These are phyloP conservation scores for Murina feae DNA, from an alignment of 2,113 vertebrate genomes.

Conservation along the genomic window DNA sequence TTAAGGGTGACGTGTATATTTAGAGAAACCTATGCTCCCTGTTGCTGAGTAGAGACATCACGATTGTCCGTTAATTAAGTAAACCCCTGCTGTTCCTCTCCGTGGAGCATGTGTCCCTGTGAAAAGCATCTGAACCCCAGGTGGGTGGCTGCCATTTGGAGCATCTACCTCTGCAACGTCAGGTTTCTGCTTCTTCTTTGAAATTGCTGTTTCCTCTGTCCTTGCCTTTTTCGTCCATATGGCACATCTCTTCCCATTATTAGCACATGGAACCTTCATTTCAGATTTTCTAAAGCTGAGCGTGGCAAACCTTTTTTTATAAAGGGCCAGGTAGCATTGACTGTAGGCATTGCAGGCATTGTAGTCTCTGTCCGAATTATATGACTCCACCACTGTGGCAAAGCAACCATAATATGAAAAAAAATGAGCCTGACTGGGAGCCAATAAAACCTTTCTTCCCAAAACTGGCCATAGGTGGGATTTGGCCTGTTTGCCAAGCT, in stretches of 20 bases:
- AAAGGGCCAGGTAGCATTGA: neutral
- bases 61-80: conserved; percentile 20
- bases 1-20: neutral
- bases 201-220: neutral
- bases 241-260: neutral
- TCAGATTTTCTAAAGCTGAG: neutral
- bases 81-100: neutral
- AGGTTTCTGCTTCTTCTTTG: neutral
- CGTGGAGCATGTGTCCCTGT: accelerated
- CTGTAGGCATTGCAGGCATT: neutral
- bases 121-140: neutral
- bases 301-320: neutral
- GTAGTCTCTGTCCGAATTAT: neutral
- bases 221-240: neutral
- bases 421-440: neutral
- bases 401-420: neutral
- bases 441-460: neutral
- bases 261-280: neutral
- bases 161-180: neutral
- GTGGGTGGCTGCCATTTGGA: neutral
- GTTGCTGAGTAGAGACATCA: neutral
- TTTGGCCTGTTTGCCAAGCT: neutral
- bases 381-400: neutral
- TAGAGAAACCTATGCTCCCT: conserved; percentile 11
- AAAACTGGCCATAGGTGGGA: neutral